phyloP scores from a whole-genome alignment of 2,113 vertebrate species.

The Antechinus stuartii region DNA sequence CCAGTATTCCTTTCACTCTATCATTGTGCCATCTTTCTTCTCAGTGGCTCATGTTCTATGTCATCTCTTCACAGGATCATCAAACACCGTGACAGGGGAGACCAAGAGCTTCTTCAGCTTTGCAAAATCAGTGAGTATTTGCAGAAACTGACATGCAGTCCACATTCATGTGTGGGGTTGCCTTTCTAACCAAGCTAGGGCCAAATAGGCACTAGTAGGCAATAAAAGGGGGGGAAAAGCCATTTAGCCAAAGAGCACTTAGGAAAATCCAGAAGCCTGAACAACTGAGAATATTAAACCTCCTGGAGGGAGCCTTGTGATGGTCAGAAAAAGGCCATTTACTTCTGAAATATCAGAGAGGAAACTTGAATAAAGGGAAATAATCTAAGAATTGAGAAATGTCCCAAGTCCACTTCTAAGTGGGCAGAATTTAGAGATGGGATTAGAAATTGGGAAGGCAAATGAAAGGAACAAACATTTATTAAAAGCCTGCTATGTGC shows the following conservation, averaged over 20 bases:
- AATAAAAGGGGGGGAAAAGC: not conserved
- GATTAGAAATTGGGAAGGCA: not conserved
- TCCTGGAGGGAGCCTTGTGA: not conserved
- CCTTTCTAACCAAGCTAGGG: rapidly evolving
- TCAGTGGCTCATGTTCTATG: not conserved
- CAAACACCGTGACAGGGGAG: constrained; percentile 99
- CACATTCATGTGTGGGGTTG: rapidly evolving
- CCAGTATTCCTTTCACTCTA: not conserved
- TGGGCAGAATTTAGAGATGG: not conserved
- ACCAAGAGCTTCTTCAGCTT: constrained; percentile 99
- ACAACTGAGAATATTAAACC: not conserved
- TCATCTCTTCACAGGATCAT: constrained; percentile 91
- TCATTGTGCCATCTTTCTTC: not conserved
- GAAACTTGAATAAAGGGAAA: not conserved
- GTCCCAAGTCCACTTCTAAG: not conserved
- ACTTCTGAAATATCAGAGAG: not conserved
- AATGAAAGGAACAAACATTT: not conserved
- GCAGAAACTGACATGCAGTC: rapidly evolving
- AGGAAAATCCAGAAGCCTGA: not conserved
- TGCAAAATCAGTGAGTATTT: constrained; percentile 97
- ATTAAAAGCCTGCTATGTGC: not conserved
- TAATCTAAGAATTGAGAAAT: not conserved
- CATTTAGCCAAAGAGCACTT: not conserved
- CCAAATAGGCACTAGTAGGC: not conserved
- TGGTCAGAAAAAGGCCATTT: not conserved